Evolutionary conservation across 1,140 invertebrate genomes (phyloP), one percentile per base, ranked within the genome.

Genomic region (Sycophaga agraensis): DNA sequence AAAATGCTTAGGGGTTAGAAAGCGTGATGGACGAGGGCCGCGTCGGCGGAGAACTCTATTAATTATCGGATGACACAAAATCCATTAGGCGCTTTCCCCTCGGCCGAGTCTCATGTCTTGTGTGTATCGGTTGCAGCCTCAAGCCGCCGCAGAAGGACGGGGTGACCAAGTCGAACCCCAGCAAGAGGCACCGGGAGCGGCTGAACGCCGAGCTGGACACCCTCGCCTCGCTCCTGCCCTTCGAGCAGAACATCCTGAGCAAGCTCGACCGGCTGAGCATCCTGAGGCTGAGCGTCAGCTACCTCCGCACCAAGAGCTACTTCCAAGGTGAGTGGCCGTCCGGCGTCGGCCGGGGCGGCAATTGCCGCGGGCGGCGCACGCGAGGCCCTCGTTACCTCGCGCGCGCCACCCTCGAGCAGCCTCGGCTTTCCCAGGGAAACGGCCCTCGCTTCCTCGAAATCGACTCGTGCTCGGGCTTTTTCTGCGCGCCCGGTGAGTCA

Each of bases 241-340:
- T 97, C 84, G 97, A 99, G 80, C 94, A 97, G 81, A 97, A 95
- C 78, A 97, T 99, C 73, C 88, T 99, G 48, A 96, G 93, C 74
- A 98, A 99, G 84, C 84, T 99, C 72, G 97, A 99, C 83, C 89
- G 98, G 72, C 89, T 99, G 21, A 97, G 95, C 72, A 98, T 99
- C 69, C 86, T 99, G 56, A 85, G 97, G 72, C 88, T 99, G 55
- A 96, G 95, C 51, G 97, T 99, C 79, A 96, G 94, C 82, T 99
- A 98, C 81, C 88, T 99, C 65, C 86, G 96, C 65, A 99, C 96
- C 70, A 99, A 99, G 84, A 97, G 94, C 81, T 98, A 98, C 84
- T 99, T 99, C 84, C 95, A 98, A 93, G 94, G 97, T 98, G 82
- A 86, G 87, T n/a, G n/a, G n/a, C n/a, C n/a, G n/a, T n/a, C n/a